These are phyloP conservation scores for Heterocephalus glaber DNA, from an alignment of 2,113 vertebrate genomes.

Conservation along the genomic window DNA sequence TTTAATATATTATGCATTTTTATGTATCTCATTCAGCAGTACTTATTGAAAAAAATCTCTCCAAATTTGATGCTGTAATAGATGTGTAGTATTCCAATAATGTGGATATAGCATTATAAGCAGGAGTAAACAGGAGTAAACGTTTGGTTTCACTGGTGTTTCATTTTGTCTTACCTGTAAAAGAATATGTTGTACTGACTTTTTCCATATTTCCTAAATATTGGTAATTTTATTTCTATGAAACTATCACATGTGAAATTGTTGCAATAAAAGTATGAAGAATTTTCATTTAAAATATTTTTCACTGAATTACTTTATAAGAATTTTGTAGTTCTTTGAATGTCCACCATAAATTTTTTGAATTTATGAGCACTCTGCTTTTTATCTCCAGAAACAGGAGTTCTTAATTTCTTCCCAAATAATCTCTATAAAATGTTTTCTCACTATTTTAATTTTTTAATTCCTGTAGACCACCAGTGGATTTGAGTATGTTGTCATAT, in stretches of 20 bases:
- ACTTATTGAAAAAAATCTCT: neutral
- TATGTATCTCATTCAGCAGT: neutral
- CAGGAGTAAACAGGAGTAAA: neutral
- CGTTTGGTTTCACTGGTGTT: neutral
- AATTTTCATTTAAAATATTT: neutral
- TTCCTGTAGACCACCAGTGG: neutral
- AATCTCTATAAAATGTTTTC: neutral
- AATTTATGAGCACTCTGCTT: neutral
- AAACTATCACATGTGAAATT: neutral
- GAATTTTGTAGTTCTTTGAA: slow-evolving; percentile 9
- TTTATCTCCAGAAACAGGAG: neutral
- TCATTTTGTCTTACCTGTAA: neutral
- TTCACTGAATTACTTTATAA: neutral
- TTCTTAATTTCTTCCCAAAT: neutral
- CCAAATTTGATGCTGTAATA: neutral
- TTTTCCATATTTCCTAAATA: slow-evolving; percentile 29
- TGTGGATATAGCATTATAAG: neutral
- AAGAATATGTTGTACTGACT: neutral
- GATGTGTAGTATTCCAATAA: neutral
- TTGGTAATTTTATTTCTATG: neutral
- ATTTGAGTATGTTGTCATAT: neutral
- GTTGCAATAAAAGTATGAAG: neutral
- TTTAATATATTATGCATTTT: neutral
- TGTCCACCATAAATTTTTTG: neutral
- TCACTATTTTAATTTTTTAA: slow-evolving; percentile 18